Conservation (phyloP, 2,888 invertebrate species). For the Polydrusus tereticollis region DNA sequence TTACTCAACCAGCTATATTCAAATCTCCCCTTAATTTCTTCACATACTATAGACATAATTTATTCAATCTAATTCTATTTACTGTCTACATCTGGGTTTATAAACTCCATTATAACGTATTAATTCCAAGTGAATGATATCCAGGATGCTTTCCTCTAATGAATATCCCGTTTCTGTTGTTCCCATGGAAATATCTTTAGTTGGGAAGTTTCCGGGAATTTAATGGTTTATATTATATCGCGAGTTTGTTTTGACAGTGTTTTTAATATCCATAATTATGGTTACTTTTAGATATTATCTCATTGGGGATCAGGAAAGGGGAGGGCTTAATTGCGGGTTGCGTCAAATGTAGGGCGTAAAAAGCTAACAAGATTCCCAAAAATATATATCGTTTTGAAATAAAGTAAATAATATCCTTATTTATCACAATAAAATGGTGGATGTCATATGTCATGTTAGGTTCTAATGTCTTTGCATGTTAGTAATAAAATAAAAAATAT, state of each 20-base stretch:
- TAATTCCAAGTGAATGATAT: slow-evolving; percentile 1
- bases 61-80: background rate
- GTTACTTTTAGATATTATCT: too few species aligned
- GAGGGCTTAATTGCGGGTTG: too few species aligned
- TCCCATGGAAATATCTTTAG: background rate
- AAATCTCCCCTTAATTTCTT: background rate
- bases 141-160: background rate
- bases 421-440: too few species aligned
- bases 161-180: background rate
- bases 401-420: too few species aligned
- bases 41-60: background rate
- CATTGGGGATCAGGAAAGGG: too few species aligned
- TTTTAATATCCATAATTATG: too few species aligned
- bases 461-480: too few species aligned
- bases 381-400: too few species aligned
- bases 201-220: background rate
- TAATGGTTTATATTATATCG: background rate
- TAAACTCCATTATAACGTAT: background rate
- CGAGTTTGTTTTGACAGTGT: background rate
- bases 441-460: too few species aligned
- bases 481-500: too few species aligned
- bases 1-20: background rate
- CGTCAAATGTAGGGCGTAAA: too few species aligned
- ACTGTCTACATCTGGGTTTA: background rate
- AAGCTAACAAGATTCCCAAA: too few species aligned